A percentile compares a stretch with the other conserved stretches of the same genome.
Conservation (phyloP, 2,797 vertebrate genomes). For the Alexandromys oeconomus region DNA sequence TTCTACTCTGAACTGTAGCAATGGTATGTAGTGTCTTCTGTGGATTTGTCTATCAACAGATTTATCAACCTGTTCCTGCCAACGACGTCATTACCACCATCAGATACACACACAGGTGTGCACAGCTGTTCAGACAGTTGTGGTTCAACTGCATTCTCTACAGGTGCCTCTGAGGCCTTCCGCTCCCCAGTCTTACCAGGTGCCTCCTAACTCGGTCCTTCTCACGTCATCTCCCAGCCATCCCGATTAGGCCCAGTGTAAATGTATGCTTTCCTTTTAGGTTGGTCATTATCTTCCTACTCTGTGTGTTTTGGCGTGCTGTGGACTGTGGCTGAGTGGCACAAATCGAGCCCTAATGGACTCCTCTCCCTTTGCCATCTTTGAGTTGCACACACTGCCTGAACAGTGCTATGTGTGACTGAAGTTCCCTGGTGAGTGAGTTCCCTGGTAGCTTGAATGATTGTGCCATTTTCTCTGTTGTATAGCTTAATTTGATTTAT, state of each 20-base stretch:
- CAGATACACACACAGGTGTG: not conserved
- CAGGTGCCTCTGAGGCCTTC: not conserved
- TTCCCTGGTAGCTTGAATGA: not conserved
- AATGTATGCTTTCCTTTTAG: not conserved
- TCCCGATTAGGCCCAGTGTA: not conserved
- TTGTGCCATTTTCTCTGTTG: not conserved
- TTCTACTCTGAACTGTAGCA: not conserved
- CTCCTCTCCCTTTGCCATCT: not conserved
- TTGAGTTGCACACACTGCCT: not conserved
- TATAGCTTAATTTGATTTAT: conserved; percentile 12
- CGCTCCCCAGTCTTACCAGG: not conserved
- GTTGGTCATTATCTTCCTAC: not conserved
- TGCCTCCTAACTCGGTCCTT: not conserved
- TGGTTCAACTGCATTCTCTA: not conserved
- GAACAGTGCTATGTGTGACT: not conserved
- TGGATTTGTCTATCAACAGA: not conserved
- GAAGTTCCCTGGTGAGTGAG: not conserved
- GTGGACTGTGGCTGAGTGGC: not conserved
- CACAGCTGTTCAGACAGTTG: not conserved
- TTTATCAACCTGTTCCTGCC: not conserved
- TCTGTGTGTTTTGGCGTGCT: not conserved
- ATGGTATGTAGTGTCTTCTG: not conserved
- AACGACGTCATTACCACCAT: not conserved
- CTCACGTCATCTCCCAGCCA: not conserved
- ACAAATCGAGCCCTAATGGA: not conserved